Evolutionary conservation across 2,797 vertebrate species (phyloP).

Genomic region (Poecilia gillii): DNA sequence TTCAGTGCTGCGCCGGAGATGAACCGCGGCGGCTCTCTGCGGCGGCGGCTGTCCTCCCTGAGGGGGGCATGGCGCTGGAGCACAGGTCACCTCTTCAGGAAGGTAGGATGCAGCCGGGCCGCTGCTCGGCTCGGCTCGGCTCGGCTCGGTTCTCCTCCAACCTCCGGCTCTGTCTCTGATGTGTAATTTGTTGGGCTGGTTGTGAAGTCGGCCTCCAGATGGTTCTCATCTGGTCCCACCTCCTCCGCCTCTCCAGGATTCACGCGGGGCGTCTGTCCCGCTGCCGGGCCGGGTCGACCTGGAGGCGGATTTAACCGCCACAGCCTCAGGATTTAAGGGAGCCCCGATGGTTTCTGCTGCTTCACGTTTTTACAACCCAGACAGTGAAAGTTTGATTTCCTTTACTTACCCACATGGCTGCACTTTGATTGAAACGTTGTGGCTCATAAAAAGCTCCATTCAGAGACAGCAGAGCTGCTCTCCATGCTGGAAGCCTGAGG

Average conservation of each 20-base stretch:
- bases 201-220: conserved; percentile 82
- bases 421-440: conserved; percentile 32
- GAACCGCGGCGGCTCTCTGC: conserved; percentile 79
- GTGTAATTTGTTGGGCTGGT: conserved; percentile 83
- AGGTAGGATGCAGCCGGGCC: conserved; percentile 65
- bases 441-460: conserved; percentile 46
- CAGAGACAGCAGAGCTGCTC: conserved; percentile 5
- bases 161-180: conserved; percentile 66
- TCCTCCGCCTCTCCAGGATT: conserved; percentile 16
- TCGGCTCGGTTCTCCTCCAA: not conserved
- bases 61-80: conserved; percentile 86
- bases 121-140: not conserved
- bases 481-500: conserved; percentile 71
- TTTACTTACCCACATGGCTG: conserved; percentile 53
- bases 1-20: conserved; percentile 62
- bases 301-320: not conserved
- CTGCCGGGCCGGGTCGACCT: not conserved
- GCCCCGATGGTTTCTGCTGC: not conserved
- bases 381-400: conserved; percentile 41
- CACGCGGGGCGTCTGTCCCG: not conserved
- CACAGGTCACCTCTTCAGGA: conserved; percentile 83
- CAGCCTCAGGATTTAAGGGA: not conserved
- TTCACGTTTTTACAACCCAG: conserved; percentile 9
- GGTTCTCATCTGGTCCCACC: conserved; percentile 81
- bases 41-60: conserved; percentile 81